Evolutionary conservation across 1,140 invertebrate species (phyloP).

Genomic region (Acromyrmex charruanus): DNA sequence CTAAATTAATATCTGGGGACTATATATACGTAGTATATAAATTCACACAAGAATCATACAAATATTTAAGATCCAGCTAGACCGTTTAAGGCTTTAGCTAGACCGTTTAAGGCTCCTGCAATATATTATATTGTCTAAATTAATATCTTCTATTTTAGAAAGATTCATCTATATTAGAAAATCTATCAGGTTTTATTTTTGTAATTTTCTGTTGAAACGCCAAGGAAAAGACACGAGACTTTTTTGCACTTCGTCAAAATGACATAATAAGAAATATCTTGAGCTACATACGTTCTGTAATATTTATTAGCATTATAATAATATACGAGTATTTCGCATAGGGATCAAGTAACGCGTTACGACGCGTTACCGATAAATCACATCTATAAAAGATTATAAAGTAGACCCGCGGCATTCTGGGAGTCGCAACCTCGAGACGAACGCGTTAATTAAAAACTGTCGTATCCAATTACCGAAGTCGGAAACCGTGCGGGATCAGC

Average conservation of each 20-base stretch:
- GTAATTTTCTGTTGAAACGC: background rate
- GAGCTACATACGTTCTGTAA: background rate
- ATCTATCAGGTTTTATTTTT: background rate
- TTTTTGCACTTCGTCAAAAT: background rate
- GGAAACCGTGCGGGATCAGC: conserved; percentile 48
- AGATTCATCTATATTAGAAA: too few relatives aligned
- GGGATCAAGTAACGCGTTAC: background rate
- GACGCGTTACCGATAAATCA: conserved; percentile 33
- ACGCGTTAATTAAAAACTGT: conserved; percentile 64
- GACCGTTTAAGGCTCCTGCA: too few relatives aligned
- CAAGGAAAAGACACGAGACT: background rate
- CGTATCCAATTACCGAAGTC: conserved; percentile 58
- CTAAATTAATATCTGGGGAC: too few relatives aligned
- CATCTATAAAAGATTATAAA: conserved; percentile 18
- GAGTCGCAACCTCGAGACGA: conserved; percentile 14
- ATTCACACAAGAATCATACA: too few relatives aligned
- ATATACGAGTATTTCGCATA: background rate
- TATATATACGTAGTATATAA: too few relatives aligned
- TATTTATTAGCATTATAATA: conserved; percentile 12
- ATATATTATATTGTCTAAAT: too few relatives aligned
- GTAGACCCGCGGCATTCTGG: conserved; percentile 7
- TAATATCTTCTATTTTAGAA: too few relatives aligned
- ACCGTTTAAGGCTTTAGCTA: too few relatives aligned
- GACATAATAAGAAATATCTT: background rate
- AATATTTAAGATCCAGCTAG: too few relatives aligned